A percentile compares a stretch with the other conserved stretches of the same genome.
Evolutionary conservation across 2,888 invertebrate species (phyloP).

Genomic region (Orthonychiurus folsomi): DNA sequence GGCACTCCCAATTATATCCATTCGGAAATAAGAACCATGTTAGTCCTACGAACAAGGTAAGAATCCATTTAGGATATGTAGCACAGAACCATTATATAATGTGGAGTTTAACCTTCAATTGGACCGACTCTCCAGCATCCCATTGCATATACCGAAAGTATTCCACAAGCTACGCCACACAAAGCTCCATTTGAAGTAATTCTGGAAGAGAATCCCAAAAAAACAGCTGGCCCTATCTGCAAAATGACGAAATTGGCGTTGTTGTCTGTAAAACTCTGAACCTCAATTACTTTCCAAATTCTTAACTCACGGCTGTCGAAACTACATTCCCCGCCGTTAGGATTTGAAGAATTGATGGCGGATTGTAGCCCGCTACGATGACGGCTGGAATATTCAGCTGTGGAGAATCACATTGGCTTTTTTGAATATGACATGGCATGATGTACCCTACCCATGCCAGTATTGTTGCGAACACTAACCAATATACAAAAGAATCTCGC

Average conservation of each 20-base stretch:
- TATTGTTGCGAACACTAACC: not conserved
- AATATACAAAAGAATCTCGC: not conserved
- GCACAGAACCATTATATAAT: not conserved
- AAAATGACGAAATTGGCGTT: not conserved
- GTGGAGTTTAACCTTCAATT: not conserved
- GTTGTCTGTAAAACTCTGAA: too few species aligned
- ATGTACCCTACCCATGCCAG: too few species aligned
- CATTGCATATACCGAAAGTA: not conserved
- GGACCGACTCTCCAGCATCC: not conserved
- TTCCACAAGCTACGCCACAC: not conserved
- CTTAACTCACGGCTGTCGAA: conserved; percentile 5
- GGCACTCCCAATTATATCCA: conserved; percentile 8
- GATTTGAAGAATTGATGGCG: not conserved
- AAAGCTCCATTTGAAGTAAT: not conserved
- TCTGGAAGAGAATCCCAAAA: not conserved
- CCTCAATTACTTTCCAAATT: too few species aligned
- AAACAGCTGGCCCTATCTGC: not conserved
- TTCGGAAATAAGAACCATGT: not conserved
- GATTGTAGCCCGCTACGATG: conserved; percentile 1
- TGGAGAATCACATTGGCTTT: too few species aligned
- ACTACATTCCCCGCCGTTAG: not conserved
- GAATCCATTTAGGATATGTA: too few species aligned
- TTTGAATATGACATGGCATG: too few species aligned
- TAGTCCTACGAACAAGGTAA: not conserved
- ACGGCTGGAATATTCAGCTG: conserved; percentile 1